Evolutionary conservation across 2,113 vertebrate species (phyloP).

Genomic region (Equus przewalskii): DNA sequence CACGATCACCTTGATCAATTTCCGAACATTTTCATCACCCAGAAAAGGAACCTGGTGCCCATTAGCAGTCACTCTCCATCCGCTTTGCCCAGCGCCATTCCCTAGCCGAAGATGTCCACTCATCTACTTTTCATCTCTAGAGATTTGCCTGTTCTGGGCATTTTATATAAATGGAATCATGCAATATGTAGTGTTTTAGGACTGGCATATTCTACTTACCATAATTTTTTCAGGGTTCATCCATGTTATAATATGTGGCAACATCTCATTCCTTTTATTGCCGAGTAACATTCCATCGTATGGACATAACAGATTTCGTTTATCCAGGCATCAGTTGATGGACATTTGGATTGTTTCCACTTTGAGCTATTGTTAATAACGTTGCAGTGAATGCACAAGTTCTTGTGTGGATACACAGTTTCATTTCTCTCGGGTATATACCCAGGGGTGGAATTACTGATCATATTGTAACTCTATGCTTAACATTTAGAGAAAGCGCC

Average conservation of each 20-base stretch:
- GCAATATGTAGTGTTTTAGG: neutral
- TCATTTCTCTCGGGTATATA: neutral
- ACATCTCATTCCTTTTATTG: neutral
- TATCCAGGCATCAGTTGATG: neutral
- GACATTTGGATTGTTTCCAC: neutral
- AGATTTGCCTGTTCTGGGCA: neutral
- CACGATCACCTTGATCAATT: too few relatives aligned
- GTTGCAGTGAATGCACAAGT: neutral
- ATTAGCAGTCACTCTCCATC: too few relatives aligned
- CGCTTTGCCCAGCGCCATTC: neutral
- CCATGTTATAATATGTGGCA: neutral
- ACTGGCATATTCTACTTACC: neutral
- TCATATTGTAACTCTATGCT: neutral
- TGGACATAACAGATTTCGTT: neutral
- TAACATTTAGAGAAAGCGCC: neutral
- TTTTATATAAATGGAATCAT: neutral
- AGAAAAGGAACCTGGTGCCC: rapidly evolving
- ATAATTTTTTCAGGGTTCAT: neutral
- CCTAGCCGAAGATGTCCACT: too few relatives aligned
- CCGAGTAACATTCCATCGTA: neutral
- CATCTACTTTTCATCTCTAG: too few relatives aligned
- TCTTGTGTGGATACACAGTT: neutral
- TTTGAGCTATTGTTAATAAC: neutral
- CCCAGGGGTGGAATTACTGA: neutral
- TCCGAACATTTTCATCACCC: neutral